Evolutionary conservation across 2,797 vertebrate species (phyloP).

Genomic region (Coregonus ussuriensis): DNA sequence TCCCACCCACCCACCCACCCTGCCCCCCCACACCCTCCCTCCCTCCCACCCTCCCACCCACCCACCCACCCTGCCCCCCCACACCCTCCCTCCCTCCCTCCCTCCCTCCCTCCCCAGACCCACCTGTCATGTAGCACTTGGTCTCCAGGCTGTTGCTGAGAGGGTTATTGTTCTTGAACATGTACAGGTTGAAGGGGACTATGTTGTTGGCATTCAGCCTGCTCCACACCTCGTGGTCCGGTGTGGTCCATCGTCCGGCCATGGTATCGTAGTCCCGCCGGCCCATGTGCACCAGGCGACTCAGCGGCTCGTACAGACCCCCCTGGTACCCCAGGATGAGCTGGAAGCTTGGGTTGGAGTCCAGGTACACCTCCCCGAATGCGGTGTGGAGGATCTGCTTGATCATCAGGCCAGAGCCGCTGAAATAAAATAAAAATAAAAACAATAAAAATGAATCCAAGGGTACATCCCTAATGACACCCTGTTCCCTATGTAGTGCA

Average conservation of each 20-base stretch:
- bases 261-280: slow-evolving; percentile 93
- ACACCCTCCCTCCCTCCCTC: not conserved
- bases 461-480: not conserved
- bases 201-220: slow-evolving; percentile 89
- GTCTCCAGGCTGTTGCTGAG: slow-evolving; percentile 93
- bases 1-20: not conserved
- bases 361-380: slow-evolving; percentile 96
- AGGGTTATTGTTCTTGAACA: slow-evolving; percentile 99
- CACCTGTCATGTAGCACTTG: slow-evolving; percentile 99
- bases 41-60: not conserved
- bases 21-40: not conserved
- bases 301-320: slow-evolving; percentile 94
- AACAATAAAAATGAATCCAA: not conserved
- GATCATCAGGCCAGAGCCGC: slow-evolving; percentile 85
- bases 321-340: slow-evolving; percentile 94
- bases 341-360: slow-evolving; percentile 95
- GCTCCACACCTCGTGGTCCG: slow-evolving; percentile 92
- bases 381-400: slow-evolving; percentile 92
- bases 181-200: slow-evolving; percentile 96
- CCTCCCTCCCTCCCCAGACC: slow-evolving; percentile 19
- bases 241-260: slow-evolving; percentile 95
- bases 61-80: not conserved
- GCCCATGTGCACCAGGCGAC: slow-evolving; percentile 94
- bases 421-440: slow-evolving; percentile 38
- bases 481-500: no score